Base-by-base conservation (phyloP, 2,888 invertebrate species). In the Eucriotettix oculatus region DNA sequence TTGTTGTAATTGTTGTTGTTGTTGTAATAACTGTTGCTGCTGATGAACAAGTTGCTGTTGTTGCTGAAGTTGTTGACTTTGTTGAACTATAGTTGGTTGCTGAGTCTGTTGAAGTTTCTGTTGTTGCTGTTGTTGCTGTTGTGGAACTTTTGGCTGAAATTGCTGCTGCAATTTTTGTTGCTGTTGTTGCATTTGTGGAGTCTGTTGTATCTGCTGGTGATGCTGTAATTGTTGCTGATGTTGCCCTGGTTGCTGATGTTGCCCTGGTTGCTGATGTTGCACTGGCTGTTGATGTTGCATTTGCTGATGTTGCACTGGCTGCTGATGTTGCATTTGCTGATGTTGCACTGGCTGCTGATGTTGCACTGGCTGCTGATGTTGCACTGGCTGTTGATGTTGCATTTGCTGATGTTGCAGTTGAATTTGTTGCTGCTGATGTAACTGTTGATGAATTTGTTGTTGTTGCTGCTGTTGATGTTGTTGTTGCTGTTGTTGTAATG, bases 1-100 rank as follows among this genome's bases (percentile, higher is more conserved):
- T 68, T 48, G 66, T 63, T 17, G 66, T 59, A 29, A 67, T 63
- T 60, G 60, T 66, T 68, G 60, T 52, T 60, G 64, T 11, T 43
- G 41, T 53, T 65, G 66, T 54, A 67, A 67, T n/a, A 65, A 56
- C 62, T 73, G 73, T 59, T 74, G 74, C 56, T 79, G 77, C 66
- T 78, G 79, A 29, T 72, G 73, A 52, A 78, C 71, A 44, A 75
- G 71, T 69, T 74, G 81, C 59, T 73, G 77, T 71, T 79, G 80
- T 40, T 76, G 74, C 29, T 76, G 76, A 62, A 71, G 82, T 68
- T 68, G 78, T 70, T 75, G 75, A 52, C 77, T 76, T 66, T 84
- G 84, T 69, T 82, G 79, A 7, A 29, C 29, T 5, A 29, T 29
- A 29, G 29, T 29, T 29, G n/a, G 40, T 42, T 55, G 55, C 16